Conservation (phyloP, 2,888 invertebrate genomes). For the Chironomus riparius region DNA sequence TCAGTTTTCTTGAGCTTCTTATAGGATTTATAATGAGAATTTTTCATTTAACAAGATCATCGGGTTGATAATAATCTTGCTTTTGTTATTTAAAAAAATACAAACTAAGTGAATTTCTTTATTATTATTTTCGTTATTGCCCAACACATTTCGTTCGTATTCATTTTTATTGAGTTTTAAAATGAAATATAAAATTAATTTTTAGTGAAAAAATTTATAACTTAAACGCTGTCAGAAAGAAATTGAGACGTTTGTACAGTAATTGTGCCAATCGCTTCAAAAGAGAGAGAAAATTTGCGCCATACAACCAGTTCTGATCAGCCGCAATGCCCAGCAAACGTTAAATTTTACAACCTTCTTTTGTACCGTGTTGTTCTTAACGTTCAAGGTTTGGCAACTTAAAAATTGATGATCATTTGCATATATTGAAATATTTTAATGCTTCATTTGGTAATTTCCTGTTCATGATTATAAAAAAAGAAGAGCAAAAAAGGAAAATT, state of each 20-base stretch:
- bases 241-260: conserved; percentile 8
- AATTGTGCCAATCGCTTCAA: conserved; percentile 4
- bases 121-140: too few relatives aligned
- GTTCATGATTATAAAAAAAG: not conserved
- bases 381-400: not conserved
- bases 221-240: conserved; percentile 1
- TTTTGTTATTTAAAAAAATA: too few relatives aligned
- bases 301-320: not conserved
- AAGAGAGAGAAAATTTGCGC: conserved; percentile 8
- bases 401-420: not conserved
- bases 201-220: not conserved
- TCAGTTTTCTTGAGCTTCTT: too few relatives aligned
- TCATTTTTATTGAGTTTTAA: not conserved
- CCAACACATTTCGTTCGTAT: too few relatives aligned
- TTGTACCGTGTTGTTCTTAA: not conserved
- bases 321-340: not conserved
- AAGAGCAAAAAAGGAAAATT: too few relatives aligned
- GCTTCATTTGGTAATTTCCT: not conserved
- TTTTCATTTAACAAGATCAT: too few relatives aligned
- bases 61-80: too few relatives aligned
- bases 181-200: not conserved
- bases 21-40: too few relatives aligned
- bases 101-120: too few relatives aligned
- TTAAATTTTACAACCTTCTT: conserved; percentile 8
- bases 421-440: not conserved